phyloP scores from a whole-genome alignment of 2,113 vertebrate genomes.

The Rhabdornis inornatus region DNA sequence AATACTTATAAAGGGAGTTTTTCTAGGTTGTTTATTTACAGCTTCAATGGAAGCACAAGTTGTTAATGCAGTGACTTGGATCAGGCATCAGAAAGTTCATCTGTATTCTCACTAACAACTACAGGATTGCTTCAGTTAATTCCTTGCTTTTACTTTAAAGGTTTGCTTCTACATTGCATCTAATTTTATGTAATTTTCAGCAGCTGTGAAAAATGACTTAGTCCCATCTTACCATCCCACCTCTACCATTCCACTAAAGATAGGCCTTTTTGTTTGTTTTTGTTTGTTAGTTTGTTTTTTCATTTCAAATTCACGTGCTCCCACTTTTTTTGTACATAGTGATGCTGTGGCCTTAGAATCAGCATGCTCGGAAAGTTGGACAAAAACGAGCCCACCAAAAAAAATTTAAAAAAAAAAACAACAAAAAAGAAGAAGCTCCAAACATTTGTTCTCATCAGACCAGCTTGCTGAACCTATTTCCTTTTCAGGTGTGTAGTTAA shows the following conservation, averaged over 20 bases:
- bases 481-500: neutral
- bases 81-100: neutral
- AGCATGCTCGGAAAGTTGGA: neutral
- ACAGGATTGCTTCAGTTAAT: neutral
- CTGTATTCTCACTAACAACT: neutral
- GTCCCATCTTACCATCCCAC: neutral
- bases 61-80: neutral
- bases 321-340: neutral
- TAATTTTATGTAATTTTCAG: neutral
- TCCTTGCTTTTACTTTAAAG: neutral
- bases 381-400: neutral
- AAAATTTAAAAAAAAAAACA: neutral
- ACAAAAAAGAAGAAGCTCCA: no score
- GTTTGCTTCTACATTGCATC: neutral
- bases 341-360: neutral
- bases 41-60: neutral
- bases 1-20: neutral
- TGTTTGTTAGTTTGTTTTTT: neutral
- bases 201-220: neutral
- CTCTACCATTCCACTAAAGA: neutral
- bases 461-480: neutral
- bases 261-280: neutral
- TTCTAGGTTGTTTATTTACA: neutral
- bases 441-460: neutral
- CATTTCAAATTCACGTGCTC: neutral